Base-by-base conservation (phyloP, 2,888 invertebrate species). In the Psococerastis gibbosa region DNA sequence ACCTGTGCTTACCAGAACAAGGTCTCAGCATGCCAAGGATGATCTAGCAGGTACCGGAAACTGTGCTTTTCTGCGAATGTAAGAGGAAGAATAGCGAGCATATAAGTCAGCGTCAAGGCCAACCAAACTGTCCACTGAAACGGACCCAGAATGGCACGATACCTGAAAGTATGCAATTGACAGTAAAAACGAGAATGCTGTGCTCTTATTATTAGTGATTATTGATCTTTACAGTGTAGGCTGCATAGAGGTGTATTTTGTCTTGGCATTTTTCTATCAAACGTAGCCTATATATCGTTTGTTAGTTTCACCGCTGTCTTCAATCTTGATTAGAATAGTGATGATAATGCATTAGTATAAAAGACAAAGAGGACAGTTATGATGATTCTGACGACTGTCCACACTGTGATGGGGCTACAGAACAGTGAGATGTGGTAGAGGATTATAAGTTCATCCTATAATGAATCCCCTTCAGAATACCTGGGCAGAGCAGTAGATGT, bases 101-200 rank as follows among this genome's bases (percentile, higher is more conserved):
- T 59, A 53, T 84, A 84, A 1, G 75, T 71, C 16, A 71, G 63
- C 3, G 75, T 78, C 11, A 84, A 57, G 2, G 78, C 70, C 16
- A 81, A 59, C 84, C 84, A 84, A 6, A 83, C 82, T 15, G 73
- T 72, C 76, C 80, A 80, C 51, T 80, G 78, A 53, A 84, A 84
- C 0, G 83, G 83, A 1, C 84, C 83, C 62, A 84, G 71, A 44
- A 84, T 82, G 1, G 83, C 83, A 22, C 82, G 74, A 56, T 83
- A 83, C 53, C 79, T 79, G 56, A 35, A 59, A 54, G 50, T 2
- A 35, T 34, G 16, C 32, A 33, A 6, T 23, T 3, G 41, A 18
- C 22, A 13, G 5, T n/a, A 17, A 3, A 45, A n/a, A 31, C 20
- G 9, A 33, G 32, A 34, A 34, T 17, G 3, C 42, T 20, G 13